These are phyloP conservation scores for Periophthalmus modestus DNA, from an alignment of 2,113 vertebrate genomes.

Conservation along the genomic window DNA sequence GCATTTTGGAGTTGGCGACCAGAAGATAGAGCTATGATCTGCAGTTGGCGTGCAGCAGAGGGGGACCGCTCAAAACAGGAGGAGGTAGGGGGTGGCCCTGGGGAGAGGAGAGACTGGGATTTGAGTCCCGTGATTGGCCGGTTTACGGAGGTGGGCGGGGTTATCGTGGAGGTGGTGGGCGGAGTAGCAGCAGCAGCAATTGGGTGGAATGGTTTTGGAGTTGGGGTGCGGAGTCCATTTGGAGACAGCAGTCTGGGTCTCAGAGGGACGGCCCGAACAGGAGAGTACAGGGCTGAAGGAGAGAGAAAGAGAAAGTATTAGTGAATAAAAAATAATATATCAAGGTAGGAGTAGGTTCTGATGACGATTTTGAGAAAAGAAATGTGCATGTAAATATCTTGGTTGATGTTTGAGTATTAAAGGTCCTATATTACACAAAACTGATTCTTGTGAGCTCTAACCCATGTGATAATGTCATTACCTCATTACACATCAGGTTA, in stretches of 20 bases:
- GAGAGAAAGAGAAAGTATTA: not conserved
- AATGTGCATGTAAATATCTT: too few relatives aligned
- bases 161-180: not conserved
- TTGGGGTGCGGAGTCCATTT: conserved; percentile 47
- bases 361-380: too few relatives aligned
- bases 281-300: conserved; percentile 74
- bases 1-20: conserved; percentile 52
- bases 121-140: conserved; percentile 44
- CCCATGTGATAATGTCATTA: too few relatives aligned
- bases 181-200: conserved; percentile 45
- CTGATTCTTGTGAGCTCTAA: too few relatives aligned
- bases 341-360: too few relatives aligned
- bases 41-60: conserved; percentile 74
- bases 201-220: conserved; percentile 55
- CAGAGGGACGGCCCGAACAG: conserved; percentile 74
- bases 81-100: conserved; percentile 44
- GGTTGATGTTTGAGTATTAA: too few relatives aligned
- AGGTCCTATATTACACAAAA: too few relatives aligned
- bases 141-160: conserved; percentile 17
- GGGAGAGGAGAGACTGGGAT: conserved; percentile 39
- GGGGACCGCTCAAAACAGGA: conserved; percentile 56
- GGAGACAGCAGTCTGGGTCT: conserved; percentile 64
- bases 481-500: too few relatives aligned
- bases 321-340: not conserved
- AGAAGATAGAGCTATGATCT: conserved; percentile 77